A percentile compares a stretch with the other conserved stretches of the same genome.
Evolutionary conservation across 2,113 vertebrate species (phyloP).

Genomic region (Notarius quadriscutis): DNA sequence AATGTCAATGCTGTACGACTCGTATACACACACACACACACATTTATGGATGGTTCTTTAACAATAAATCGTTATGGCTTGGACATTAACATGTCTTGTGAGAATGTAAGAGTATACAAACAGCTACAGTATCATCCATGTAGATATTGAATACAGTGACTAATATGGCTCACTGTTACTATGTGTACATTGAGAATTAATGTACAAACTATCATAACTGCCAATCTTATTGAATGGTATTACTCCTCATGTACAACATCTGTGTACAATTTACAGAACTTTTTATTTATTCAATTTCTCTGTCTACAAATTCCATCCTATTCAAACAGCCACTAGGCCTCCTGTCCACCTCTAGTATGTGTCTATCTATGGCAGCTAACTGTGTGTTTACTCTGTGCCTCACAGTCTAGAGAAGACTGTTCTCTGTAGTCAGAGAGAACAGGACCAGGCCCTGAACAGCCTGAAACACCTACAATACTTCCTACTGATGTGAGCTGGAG

Average conservation of each 20-base stretch:
- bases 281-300: not conserved
- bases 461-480: slow-evolving; percentile 35
- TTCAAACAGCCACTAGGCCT: not conserved
- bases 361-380: slow-evolving; percentile 27
- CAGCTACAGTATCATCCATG: not conserved
- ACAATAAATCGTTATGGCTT: not conserved
- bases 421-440: slow-evolving; percentile 36
- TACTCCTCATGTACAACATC: not conserved
- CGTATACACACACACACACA: no score
- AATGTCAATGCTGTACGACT: no score
- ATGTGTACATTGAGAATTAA: not conserved
- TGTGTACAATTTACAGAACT: not conserved
- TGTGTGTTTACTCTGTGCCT: slow-evolving; percentile 31
- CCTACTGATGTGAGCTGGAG: slow-evolving; percentile 20
- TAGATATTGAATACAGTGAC: not conserved
- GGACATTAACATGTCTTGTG: not conserved
- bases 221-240: not conserved
- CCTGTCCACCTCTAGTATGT: not conserved
- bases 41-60: not conserved
- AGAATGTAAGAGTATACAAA: not conserved
- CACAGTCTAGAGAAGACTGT: slow-evolving; percentile 19
- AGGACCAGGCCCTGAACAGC: slow-evolving; percentile 18
- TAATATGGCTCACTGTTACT: not conserved
- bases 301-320: not conserved
- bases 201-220: not conserved